Base-by-base conservation (phyloP, 2,888 invertebrate genomes). In the Limnephilus marmoratus region DNA sequence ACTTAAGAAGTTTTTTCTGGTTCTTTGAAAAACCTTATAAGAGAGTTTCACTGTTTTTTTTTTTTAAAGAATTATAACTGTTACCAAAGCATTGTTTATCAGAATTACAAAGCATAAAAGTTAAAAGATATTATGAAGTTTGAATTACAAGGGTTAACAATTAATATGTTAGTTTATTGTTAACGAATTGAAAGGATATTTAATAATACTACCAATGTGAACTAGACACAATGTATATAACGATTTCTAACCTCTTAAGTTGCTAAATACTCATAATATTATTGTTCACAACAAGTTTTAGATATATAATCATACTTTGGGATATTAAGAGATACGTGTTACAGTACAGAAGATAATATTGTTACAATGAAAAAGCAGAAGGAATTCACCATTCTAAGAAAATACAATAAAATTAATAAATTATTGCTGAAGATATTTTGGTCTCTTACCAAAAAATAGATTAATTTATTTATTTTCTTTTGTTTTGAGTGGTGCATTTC, bases 281-380 rank as follows among this genome's bases (percentile, higher is more conserved):
- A 24, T 24, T 37, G 15, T 31, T 34, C 18, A 24, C 34, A 41
- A 34, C 37, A 37, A 37, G 41, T 37, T 37, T 83, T 37, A 83
- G 41, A 37, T 83, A 83, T 37, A 83, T 83, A 37, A 83, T 15
- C 83, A 37, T 83, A 41, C 83, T 83, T 83, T 83, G 83, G 83
- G 41, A 83, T 83, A 83, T 83, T 83, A 41, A 83, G 83, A 83
- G 34, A 83, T 41, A 83, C 34, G 18, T 83, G 83, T 83, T 83
- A 24, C 83, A 83, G 83, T 83, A 83, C 83, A 83, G 83, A 83
- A 68, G 68, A 68, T 24, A 68, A 68, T 18, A 53, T 68, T n/a
- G n/a, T 68, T 83, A 37, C 24, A 83, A 18, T 37, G 24, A 37
- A 37, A 34, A 83, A n/a, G 34, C 7, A 24, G 7, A n/a, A 83